Evolutionary conservation across 1,140 invertebrate genomes (phyloP), one percentile per base, ranked within the genome.

Genomic region (Venturia canescens): DNA sequence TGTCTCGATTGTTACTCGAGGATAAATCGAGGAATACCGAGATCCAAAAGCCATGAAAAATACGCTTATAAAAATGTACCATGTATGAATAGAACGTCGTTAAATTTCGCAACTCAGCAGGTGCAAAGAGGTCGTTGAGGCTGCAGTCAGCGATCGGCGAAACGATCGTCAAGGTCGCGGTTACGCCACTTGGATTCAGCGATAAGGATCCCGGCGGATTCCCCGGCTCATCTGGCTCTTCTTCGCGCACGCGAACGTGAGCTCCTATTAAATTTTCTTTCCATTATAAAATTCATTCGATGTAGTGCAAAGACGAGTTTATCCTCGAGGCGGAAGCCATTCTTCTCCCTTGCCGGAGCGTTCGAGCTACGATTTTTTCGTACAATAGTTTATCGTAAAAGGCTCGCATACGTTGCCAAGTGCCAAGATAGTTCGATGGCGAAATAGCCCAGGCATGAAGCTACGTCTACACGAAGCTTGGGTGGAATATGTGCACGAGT

Each of bases 121-220:
- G 69, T 83, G 84, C 82, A 87, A 83, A 81, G 81, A 85, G 84
- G 84, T 81, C 84, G 84, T 84, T 84, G 38, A 18, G 21, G 7
- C 71, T 53, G 44, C 44, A 53, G 44, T 50, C 31, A 21, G 38
- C 29, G 53, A 75, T 53, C 71, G 70, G 69, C 70, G 60, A 60
- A 79, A 80, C 82, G 34, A 31, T 29, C 82, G 78, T 81, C 85
- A 86, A 87, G 86, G 86, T 86, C 85, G 86, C 85, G 86, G 86
- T 87, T 87, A 81, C 86, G 82, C 84, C 84, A 87, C 82, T 79
- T n/a, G 53, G 29, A 50, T 29, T 23, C 1, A 63, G 72, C 44
- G 27, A 48, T 69, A 70, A 31, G 66, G 71, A 79, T 83, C 84
- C 85, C 85, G 84, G 85, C 86, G 86, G 84, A 82, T 84, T 86